Evolutionary conservation across 2,113 vertebrate genomes (phyloP).

Genomic region (Bothrops jararaca): DNA sequence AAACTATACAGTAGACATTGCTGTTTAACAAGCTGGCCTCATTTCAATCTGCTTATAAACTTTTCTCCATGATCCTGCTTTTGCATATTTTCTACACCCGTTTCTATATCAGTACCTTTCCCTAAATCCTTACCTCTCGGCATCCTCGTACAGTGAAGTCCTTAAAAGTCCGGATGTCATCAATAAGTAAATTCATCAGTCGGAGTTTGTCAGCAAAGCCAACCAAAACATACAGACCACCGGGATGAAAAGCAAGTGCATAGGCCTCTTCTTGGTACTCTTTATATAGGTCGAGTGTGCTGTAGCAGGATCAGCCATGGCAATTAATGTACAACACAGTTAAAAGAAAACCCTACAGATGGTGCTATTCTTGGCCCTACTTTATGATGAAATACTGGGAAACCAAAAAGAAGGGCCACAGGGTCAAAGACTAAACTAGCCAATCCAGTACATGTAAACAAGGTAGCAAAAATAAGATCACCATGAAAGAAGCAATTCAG

Average conservation of each 20-base stretch:
- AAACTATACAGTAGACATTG: not conserved
- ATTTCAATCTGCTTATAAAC: not conserved
- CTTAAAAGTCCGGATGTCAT: slow-evolving; percentile 84
- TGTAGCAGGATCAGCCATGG: slow-evolving; percentile 54
- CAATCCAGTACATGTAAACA: slow-evolving; percentile 11
- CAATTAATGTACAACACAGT: not conserved
- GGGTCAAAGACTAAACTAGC: slow-evolving; percentile 1
- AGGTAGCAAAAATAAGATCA: not conserved
- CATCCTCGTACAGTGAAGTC: slow-evolving; percentile 87
- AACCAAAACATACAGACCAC: slow-evolving; percentile 84
- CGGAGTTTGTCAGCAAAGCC: slow-evolving; percentile 91
- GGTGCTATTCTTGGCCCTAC: not conserved
- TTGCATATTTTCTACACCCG: not conserved
- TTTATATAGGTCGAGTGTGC: slow-evolving; percentile 84
- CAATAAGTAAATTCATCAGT: slow-evolving; percentile 86
- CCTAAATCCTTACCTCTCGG: slow-evolving; percentile 76
- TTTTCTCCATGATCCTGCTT: not conserved
- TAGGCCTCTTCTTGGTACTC: slow-evolving; percentile 86
- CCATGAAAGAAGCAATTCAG: not conserved
- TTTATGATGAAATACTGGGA: not conserved
- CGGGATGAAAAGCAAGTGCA: slow-evolving; percentile 88
- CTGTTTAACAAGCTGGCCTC: not conserved
- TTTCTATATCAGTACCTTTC: not conserved
- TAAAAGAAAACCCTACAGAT: not conserved
- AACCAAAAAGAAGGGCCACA: not conserved